Conservation (phyloP, 2,888 invertebrate genomes). For the Xanthostigma xanthostigma region DNA sequence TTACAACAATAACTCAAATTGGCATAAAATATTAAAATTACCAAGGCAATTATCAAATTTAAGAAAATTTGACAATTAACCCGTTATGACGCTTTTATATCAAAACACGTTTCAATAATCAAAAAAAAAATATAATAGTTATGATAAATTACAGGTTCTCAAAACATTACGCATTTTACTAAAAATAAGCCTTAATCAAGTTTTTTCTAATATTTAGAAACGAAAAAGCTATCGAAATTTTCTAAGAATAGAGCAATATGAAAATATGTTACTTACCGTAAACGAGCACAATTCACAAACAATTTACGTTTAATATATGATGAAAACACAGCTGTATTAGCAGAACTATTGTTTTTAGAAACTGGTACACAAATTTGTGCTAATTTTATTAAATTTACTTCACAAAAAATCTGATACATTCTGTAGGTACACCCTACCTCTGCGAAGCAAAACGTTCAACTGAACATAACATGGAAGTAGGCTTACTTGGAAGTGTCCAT, state of each 20-base stretch:
- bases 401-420: slow-evolving; percentile 28
- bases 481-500: slow-evolving; percentile 32
- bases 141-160: too few species aligned
- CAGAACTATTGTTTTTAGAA: not conserved
- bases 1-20: slow-evolving; percentile 30
- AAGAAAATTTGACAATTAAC: too few species aligned
- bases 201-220: too few species aligned
- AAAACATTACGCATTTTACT: too few species aligned
- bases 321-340: not conserved
- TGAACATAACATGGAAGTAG: slow-evolving; percentile 13
- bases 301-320: slow-evolving; percentile 1
- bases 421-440: slow-evolving; percentile 27
- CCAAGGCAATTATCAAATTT: too few species aligned
- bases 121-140: too few species aligned
- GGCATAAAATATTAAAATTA: slow-evolving; percentile 12
- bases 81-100: too few species aligned
- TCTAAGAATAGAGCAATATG: not conserved
- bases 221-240: too few species aligned
- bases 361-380: slow-evolving; percentile 2
- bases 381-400: slow-evolving; percentile 1
- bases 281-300: slow-evolving; percentile 17
- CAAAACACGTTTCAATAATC: too few species aligned
- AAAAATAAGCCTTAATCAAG: too few species aligned
- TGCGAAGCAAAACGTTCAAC: slow-evolving; percentile 15
- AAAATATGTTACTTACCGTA: slow-evolving; percentile 31